phyloP scores from a whole-genome alignment of 2,888 invertebrate species.

The Lasioglossum villosulum region DNA sequence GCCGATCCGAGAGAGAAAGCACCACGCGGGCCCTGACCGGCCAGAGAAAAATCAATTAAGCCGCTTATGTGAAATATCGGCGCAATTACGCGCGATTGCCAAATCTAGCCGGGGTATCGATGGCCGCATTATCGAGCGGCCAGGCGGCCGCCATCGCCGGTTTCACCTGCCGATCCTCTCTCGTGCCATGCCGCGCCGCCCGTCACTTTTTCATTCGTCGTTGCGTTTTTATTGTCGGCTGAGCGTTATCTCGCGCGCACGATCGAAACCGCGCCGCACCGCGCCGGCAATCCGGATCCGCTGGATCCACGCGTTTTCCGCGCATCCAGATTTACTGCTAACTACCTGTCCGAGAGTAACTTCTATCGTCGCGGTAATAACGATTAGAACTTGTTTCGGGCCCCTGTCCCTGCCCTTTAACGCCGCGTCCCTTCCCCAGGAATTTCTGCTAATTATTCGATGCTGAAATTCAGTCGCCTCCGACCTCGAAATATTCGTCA shows the following conservation, averaged over 20 bases:
- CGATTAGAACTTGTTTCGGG: constrained; percentile 11
- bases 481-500: background rate
- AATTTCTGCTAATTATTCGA: background rate
- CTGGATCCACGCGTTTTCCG: constrained; percentile 36
- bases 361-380: constrained; percentile 18
- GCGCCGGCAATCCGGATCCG: constrained; percentile 54
- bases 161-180: constrained; percentile 66
- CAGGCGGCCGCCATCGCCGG: constrained; percentile 50
- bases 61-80: constrained; percentile 82
- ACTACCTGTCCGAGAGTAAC: constrained; percentile 2
- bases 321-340: constrained; percentile 42
- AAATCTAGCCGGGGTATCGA: constrained; percentile 81
- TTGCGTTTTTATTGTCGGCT: constrained; percentile 49
- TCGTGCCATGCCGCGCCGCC: constrained; percentile 50
- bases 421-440: background rate
- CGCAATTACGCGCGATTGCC: constrained; percentile 81
- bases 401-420: background rate
- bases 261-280: constrained; percentile 26
- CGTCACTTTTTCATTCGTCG: constrained; percentile 61
- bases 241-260: constrained; percentile 49
- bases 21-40: constrained; percentile 30
- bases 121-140: constrained; percentile 77
- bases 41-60: constrained; percentile 82
- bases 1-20: constrained; percentile 6
- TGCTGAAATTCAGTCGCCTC: background rate